Evolutionary conservation across 1,140 invertebrate genomes (phyloP), one percentile per base, ranked within the genome.

Genomic region (Leptinotarsa defecta): DNA sequence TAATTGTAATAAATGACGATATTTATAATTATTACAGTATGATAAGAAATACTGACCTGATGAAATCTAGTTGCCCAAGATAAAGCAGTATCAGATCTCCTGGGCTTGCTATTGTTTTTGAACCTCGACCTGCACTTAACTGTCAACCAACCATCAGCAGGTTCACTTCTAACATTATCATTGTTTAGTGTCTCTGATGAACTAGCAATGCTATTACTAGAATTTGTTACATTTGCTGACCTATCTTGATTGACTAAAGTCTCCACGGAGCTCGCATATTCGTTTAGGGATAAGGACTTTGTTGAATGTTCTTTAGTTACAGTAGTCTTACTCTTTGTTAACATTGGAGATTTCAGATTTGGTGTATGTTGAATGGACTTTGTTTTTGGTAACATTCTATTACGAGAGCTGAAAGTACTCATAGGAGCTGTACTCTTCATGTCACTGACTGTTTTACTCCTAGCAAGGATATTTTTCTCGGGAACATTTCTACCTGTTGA

Each of bases 1-100:
- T 0, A 34, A 34, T 34, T 34, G 1, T 11, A 34, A 34, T 11
- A 8, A 34, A 34, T 11, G 34, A 34, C 6, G 34, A 34, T 11
- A 34, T 34, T 8, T 8, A 34, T 34, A 34, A 34, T 34, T 8
- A 34, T 8, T 8, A 34, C 34, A 34, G 6, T 34, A 8, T 34
- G 34, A 11, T 43, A 43, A 11, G 3, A 57, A 57, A n/a, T 48
- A n/a, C 67, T 68, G 19, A 91, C 90, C 78, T 91, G 90, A 83
- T 91, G 88, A 78, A 91, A 91, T 78, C 90, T 86, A 79, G 90
- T 90, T 5, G 89, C 86, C 91, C 91, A 92, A 75, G 90, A 88
- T 48, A 89, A 87, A 80, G 78, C 80, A 17, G 80, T 83, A 71
- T 85, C 83, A 11, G 83, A 84, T 77, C 81, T 80, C 69, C 83